These are phyloP conservation scores for Dendroctonus valens DNA, from an alignment of 1,140 invertebrate species.

Conservation along the genomic window DNA sequence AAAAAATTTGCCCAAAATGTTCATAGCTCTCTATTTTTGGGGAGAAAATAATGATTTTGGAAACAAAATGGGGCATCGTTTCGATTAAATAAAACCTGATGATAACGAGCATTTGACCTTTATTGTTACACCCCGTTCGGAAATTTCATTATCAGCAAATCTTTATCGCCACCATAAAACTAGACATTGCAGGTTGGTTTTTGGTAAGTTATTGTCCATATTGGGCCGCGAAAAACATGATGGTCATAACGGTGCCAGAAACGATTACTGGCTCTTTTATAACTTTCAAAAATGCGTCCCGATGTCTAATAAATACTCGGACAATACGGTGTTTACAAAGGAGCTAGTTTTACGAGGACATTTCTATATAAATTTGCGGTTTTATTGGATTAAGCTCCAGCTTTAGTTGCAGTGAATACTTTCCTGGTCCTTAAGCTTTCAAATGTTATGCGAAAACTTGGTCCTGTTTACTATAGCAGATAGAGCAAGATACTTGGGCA, in stretches of 20 bases:
- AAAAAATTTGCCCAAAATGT: too few species aligned
- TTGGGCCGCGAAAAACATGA: neutral
- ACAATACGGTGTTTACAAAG: constrained; percentile 24
- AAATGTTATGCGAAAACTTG: constrained; percentile 12
- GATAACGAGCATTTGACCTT: neutral
- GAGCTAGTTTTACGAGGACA: constrained; percentile 16
- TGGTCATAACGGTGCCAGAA: too few species aligned
- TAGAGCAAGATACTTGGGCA: neutral
- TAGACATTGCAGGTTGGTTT: neutral
- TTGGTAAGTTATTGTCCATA: constrained; percentile 1
- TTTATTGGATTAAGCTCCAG: constrained; percentile 19
- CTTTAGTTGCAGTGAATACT: constrained; percentile 10
- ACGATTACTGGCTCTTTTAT: too few species aligned
- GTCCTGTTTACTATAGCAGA: constrained; percentile 5
- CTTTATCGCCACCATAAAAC: constrained; percentile 16
- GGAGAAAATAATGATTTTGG: too few species aligned
- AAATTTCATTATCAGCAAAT: constrained; percentile 8
- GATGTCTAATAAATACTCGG: constrained; percentile 20
- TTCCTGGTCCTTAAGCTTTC: constrained; percentile 11
- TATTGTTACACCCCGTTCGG: neutral
- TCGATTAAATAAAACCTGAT: neutral
- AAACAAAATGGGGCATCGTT: too few species aligned
- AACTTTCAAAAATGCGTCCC: constrained; percentile 12
- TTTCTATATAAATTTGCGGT: constrained; percentile 22
- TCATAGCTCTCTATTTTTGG: too few species aligned